Percentiles rank a stretch among this genome's conserved stretches.
Conservation (phyloP, 2,797 vertebrate species). For the Borostomias antarcticus region DNA sequence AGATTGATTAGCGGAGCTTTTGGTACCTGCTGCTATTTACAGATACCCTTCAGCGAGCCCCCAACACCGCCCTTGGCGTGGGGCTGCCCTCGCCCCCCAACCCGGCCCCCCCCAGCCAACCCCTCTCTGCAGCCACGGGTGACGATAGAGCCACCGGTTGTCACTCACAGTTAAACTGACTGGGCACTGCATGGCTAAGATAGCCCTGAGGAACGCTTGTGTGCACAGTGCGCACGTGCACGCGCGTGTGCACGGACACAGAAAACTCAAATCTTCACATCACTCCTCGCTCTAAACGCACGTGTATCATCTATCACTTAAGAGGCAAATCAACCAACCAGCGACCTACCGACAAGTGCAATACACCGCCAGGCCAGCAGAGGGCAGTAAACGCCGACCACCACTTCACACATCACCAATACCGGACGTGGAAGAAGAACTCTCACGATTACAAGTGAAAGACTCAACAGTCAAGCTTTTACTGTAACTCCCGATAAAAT, state of each 20-base stretch:
- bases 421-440: no score
- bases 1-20: conserved; percentile 74
- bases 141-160: conserved; percentile 77
- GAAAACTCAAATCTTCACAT: conserved; percentile 16
- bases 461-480: background rate
- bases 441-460: no score
- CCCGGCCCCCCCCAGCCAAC: conserved; percentile 51
- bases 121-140: conserved; percentile 69
- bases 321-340: no score
- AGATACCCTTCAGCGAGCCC: conserved; percentile 66
- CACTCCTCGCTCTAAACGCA: background rate
- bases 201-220: conserved; percentile 50
- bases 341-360: no score
- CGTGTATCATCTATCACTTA: no score
- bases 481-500: background rate
- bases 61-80: conserved; percentile 50
- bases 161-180: conserved; percentile 70
- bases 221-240: background rate
- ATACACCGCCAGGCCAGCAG: no score
- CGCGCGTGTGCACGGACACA: conserved; percentile 35
- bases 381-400: no score
- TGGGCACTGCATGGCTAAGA: conserved; percentile 72
- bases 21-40: conserved; percentile 69
- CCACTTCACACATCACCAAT: no score
- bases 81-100: conserved; percentile 55